phyloP scores from a whole-genome alignment of 1,140 invertebrate genomes.

The Aphelinus atriplicis region DNA sequence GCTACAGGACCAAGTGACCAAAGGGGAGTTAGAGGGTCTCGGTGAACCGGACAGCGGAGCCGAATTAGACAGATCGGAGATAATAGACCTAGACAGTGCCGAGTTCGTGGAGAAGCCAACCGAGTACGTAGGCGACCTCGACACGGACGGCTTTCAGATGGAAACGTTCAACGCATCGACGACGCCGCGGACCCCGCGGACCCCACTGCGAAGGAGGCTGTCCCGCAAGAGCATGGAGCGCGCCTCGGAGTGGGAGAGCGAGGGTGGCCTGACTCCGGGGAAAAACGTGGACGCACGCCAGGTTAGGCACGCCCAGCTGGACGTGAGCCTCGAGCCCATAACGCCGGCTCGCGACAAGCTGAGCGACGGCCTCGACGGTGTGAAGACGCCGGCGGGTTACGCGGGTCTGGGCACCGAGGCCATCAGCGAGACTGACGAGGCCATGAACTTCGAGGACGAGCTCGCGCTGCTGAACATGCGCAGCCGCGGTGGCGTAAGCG shows the following conservation, averaged over 20 bases:
- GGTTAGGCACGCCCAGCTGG: slow-evolving; percentile 18
- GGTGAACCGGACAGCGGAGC: not conserved
- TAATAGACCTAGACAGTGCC: slow-evolving; percentile 39
- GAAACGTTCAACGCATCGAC: not conserved
- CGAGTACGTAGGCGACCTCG: slow-evolving; percentile 36
- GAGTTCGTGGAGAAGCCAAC: slow-evolving; percentile 48
- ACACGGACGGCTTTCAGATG: slow-evolving; percentile 35
- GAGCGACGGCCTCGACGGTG: slow-evolving; percentile 57
- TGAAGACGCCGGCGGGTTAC: slow-evolving; percentile 59
- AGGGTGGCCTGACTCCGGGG: slow-evolving; percentile 60
- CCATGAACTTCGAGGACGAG: slow-evolving; percentile 63
- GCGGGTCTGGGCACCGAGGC: slow-evolving; percentile 61
- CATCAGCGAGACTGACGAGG: slow-evolving; percentile 60
- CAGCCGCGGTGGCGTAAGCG: not conserved
- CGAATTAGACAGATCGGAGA: slow-evolving; percentile 1
- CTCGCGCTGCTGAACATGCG: slow-evolving; percentile 47
- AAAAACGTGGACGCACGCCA: slow-evolving; percentile 17
- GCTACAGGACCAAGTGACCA: slow-evolving; percentile 5
- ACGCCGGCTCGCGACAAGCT: slow-evolving; percentile 56
- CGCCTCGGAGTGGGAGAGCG: slow-evolving; percentile 55
- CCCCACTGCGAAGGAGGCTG: not conserved
- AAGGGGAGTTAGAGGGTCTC: slow-evolving; percentile 1
- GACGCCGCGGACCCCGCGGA: not conserved
- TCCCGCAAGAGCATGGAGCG: not conserved
- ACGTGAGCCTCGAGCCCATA: slow-evolving; percentile 60